phyloP scores from a whole-genome alignment of 2,113 vertebrate species.

The Bambusicola thoracicus region DNA sequence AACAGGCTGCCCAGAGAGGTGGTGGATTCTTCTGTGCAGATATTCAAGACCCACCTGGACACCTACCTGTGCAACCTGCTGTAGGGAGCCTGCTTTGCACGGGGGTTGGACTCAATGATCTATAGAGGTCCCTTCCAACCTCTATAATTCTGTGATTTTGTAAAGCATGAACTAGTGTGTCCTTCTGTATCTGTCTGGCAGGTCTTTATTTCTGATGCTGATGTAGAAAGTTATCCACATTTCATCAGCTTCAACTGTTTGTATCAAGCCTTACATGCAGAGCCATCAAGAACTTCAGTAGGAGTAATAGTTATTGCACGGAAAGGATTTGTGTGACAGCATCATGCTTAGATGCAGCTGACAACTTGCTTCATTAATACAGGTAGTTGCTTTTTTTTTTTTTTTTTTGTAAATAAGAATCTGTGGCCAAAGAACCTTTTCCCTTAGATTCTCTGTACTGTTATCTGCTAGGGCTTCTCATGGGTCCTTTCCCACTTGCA shows the following conservation, averaged over 20 bases:
- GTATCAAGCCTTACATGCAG: neutral
- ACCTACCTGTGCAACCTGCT: too few relatives aligned
- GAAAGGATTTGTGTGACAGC: neutral
- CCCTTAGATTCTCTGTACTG: neutral
- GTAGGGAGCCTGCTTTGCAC: too few relatives aligned
- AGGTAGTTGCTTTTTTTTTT: neutral
- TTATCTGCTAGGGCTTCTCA: neutral
- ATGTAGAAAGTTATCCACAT: fast-evolving
- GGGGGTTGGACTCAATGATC: too few relatives aligned
- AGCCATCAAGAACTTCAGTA: neutral
- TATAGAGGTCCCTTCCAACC: too few relatives aligned
- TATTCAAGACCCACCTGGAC: too few relatives aligned
- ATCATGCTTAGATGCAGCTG: neutral
- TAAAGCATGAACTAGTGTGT: neutral
- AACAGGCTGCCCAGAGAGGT: too few relatives aligned
- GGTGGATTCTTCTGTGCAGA: too few relatives aligned
- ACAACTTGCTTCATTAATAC: neutral
- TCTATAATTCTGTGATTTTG: too few relatives aligned
- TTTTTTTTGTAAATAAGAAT: too few relatives aligned
- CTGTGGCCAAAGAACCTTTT: neutral
- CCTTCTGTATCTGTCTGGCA: neutral
- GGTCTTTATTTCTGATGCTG: neutral
- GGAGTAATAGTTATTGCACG: neutral
- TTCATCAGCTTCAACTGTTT: neutral
- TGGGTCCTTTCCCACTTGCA: too few relatives aligned